These are phyloP conservation scores for Tryphoninae sp. DNA, from an alignment of 2,888 invertebrate genomes.

Conservation along the genomic window DNA sequence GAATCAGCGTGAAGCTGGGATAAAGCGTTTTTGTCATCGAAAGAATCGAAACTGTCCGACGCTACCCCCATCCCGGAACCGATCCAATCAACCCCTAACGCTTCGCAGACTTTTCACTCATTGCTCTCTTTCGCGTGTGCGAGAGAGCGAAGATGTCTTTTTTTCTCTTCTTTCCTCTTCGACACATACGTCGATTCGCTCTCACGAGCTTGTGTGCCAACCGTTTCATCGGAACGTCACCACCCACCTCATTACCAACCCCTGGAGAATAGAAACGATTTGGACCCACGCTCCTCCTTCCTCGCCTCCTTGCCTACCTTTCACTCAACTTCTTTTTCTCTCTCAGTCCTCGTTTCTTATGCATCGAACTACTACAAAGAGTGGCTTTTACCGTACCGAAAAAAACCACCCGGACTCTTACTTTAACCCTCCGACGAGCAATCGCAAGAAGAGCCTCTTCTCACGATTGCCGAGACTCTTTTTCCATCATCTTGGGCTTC, in stretches of 20 bases:
- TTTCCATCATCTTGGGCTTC: constrained; percentile 22
- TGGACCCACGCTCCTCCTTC: constrained; percentile 19
- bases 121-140: neutral
- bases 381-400: constrained; percentile 43
- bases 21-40: constrained; percentile 20
- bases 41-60: constrained; percentile 15
- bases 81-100: constrained; percentile 1
- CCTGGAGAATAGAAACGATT: constrained; percentile 46
- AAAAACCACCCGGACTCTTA: constrained; percentile 2
- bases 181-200: constrained; percentile 3
- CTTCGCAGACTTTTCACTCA: constrained; percentile 6
- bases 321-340: constrained; percentile 31
- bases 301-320: neutral
- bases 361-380: constrained; percentile 43
- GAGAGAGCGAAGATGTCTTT: neutral
- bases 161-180: neutral
- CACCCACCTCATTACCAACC: constrained; percentile 1
- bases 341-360: neutral
- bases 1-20: constrained; percentile 25
- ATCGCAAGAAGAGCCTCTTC: constrained; percentile 37
- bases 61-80: neutral
- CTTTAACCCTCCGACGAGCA: constrained; percentile 44
- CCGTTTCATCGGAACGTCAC: neutral
- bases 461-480: constrained; percentile 4
- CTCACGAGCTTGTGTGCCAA: constrained; percentile 5